A percentile compares a stretch with the other conserved stretches of the same genome.
Conservation (phyloP, 2,888 invertebrate species). For the Patella pellucida region DNA sequence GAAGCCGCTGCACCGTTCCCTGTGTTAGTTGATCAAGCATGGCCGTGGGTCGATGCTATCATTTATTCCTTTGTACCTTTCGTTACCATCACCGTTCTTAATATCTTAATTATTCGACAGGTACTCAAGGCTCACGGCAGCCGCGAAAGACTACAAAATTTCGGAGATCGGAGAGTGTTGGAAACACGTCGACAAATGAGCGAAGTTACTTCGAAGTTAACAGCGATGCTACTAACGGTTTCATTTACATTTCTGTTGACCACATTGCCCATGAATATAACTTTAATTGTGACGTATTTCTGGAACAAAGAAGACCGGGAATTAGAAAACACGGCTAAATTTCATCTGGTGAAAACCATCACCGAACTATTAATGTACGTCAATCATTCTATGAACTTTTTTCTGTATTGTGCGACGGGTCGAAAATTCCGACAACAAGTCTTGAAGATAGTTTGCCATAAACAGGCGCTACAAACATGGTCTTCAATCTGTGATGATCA, state of each 20-base stretch:
- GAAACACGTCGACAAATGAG: constrained; percentile 27
- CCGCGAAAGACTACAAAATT: constrained; percentile 24
- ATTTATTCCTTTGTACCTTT: constrained; percentile 65
- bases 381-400: constrained; percentile 66
- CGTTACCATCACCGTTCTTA: constrained; percentile 58
- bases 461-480: constrained; percentile 16
- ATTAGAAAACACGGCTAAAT: constrained; percentile 37
- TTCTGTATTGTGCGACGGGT: constrained; percentile 59
- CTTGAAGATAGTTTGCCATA: constrained; percentile 35
- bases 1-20: constrained; percentile 32
- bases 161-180: constrained; percentile 14
- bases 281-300: constrained; percentile 48
- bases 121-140: constrained; percentile 44
- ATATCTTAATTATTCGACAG: constrained; percentile 63
- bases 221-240: constrained; percentile 66
- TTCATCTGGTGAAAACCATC: constrained; percentile 54
- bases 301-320: constrained; percentile 33
- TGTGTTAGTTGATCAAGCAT: constrained; percentile 49
- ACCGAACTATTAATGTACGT: constrained; percentile 65
- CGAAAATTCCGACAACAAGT: constrained; percentile 53
- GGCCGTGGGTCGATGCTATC: constrained; percentile 68
- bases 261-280: constrained; percentile 63
- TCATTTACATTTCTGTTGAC: constrained; percentile 67
- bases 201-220: constrained; percentile 56
- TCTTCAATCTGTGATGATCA: constrained; percentile 19